Conservation (phyloP, 2,113 vertebrate genomes). For the Antennarius striatus region DNA sequence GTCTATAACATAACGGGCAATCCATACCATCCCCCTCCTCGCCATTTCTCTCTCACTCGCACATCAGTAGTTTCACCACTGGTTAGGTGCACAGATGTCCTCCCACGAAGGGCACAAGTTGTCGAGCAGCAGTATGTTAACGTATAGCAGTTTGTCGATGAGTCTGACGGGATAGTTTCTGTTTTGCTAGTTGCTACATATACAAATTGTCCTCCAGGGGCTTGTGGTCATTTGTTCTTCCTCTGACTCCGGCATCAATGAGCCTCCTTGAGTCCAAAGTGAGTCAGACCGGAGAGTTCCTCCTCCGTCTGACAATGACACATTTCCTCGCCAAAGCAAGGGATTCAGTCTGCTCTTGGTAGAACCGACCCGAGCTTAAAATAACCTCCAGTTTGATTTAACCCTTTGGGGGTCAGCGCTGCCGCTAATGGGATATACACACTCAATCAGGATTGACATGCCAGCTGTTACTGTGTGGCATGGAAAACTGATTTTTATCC, state of each 20-base stretch:
- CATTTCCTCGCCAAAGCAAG: constrained; percentile 53
- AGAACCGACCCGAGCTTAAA: constrained; percentile 67
- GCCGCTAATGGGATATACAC: constrained; percentile 53
- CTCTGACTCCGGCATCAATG: background rate
- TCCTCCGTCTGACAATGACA: constrained; percentile 56
- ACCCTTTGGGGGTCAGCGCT: constrained; percentile 62
- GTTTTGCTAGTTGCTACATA: background rate
- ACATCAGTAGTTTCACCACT: constrained; percentile 11
- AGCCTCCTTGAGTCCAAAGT: constrained; percentile 12
- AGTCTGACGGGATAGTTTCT: background rate
- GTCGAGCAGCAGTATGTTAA: constrained; percentile 5
- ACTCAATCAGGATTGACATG: constrained; percentile 45
- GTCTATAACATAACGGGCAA: constrained; percentile 15
- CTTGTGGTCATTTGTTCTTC: background rate
- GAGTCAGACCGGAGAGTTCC: constrained; percentile 41
- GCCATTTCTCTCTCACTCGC: constrained; percentile 13
- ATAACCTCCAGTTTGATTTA: constrained; percentile 73
- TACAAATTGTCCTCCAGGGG: background rate
- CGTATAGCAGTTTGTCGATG: background rate
- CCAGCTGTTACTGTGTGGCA: constrained; percentile 45
- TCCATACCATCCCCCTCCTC: constrained; percentile 40
- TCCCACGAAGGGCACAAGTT: constrained; percentile 29
- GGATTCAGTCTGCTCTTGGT: constrained; percentile 52
- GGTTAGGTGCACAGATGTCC: constrained; percentile 19
- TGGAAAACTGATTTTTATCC: constrained; percentile 29